A percentile compares a stretch with the other conserved stretches of the same genome.
Evolutionary conservation across 2,113 vertebrate genomes (phyloP).

Genomic region (Hemibagrus wyckioides): DNA sequence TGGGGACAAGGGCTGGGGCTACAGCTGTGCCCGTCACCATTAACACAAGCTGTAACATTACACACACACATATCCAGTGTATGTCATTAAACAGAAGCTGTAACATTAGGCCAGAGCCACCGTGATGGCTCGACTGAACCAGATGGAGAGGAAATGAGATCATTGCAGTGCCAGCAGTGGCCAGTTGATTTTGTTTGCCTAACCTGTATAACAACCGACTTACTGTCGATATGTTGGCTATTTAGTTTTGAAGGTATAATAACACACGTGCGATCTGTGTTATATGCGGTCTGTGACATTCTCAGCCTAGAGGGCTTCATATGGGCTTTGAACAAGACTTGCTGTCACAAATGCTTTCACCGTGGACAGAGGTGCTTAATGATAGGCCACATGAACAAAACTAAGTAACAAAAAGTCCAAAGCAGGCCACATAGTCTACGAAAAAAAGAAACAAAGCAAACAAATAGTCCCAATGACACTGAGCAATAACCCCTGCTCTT

Average conservation of each 20-base stretch:
- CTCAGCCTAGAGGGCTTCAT: not conserved
- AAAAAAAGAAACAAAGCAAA: constrained; percentile 32
- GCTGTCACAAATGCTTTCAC: not conserved
- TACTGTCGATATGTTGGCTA: not conserved
- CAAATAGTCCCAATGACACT: constrained; percentile 59
- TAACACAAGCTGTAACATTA: constrained; percentile 49
- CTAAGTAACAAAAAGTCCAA: not conserved
- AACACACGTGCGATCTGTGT: not conserved
- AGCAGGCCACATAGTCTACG: constrained; percentile 2
- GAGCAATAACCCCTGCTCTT: constrained; percentile 73
- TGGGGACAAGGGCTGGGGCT: constrained; percentile 37
- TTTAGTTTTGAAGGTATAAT: constrained; percentile 4
- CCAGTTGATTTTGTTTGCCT: constrained; percentile 25
- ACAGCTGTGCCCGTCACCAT: constrained; percentile 52
- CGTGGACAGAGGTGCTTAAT: not conserved
- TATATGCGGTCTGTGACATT: not conserved
- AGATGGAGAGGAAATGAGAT: constrained; percentile 42
- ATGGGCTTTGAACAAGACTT: not conserved
- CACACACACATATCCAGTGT: constrained; percentile 33
- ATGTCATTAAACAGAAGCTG: constrained; percentile 50
- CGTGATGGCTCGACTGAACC: constrained; percentile 33
- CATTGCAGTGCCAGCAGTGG: constrained; percentile 23
- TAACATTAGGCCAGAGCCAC: constrained; percentile 42
- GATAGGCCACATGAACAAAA: not conserved
- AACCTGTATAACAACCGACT: not conserved